Conservation (phyloP, 2,797 vertebrate genomes). For the Macropus fuliginosus region DNA sequence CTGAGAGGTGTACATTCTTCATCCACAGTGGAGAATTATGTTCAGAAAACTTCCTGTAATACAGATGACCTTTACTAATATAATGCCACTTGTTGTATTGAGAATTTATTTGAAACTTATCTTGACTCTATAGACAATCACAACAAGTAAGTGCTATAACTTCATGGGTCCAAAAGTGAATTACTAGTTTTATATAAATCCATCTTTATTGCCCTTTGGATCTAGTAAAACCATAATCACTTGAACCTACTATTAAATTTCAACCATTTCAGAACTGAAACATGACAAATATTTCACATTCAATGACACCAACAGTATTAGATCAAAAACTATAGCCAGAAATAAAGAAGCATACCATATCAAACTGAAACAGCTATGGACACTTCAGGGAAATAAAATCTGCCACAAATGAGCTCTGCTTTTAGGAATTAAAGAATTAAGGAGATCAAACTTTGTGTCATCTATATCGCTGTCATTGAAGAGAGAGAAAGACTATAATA, state of each 20-base stretch:
- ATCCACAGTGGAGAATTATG: neutral
- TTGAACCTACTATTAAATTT: neutral
- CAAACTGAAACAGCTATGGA: neutral
- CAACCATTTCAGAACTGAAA: conserved; percentile 13
- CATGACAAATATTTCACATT: neutral
- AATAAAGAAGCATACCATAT: neutral
- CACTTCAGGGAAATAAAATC: neutral
- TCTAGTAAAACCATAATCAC: neutral
- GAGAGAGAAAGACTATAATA: neutral
- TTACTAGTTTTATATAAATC: neutral
- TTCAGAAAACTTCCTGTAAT: neutral
- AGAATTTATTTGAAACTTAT: neutral
- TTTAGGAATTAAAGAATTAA: conserved; percentile 22
- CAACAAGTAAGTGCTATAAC: neutral
- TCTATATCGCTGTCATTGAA: neutral
- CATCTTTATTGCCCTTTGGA: neutral
- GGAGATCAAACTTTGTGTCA: neutral
- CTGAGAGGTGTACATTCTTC: neutral
- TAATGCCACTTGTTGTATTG: neutral
- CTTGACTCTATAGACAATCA: neutral
- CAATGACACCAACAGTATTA: neutral
- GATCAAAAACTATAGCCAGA: neutral
- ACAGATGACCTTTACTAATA: neutral
- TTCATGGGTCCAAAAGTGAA: neutral
- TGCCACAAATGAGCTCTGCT: neutral